Evolutionary conservation across 1,140 invertebrate genomes (phyloP).

Genomic region (Venturia canescens): DNA sequence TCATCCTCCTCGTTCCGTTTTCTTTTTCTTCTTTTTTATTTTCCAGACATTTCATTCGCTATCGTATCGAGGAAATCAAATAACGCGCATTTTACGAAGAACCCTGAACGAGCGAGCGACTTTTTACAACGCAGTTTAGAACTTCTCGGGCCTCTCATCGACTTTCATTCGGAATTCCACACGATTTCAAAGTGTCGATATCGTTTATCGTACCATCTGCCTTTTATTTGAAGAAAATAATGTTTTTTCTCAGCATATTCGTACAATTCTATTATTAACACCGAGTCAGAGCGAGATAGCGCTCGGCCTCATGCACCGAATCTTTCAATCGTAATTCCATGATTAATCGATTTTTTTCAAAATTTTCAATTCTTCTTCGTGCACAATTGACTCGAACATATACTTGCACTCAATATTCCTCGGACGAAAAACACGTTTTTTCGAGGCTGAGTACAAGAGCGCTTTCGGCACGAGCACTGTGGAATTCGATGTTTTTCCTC

Average conservation of each 20-base stretch:
- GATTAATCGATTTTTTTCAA: no score
- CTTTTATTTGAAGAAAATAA: neutral
- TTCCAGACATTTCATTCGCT: neutral
- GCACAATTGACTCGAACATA: no score
- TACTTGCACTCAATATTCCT: no score
- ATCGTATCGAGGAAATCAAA: neutral
- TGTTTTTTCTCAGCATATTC: neutral
- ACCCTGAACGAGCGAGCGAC: neutral
- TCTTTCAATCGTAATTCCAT: no score
- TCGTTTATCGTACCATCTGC: neutral
- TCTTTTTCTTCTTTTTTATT: neutral
- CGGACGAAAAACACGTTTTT: no score
- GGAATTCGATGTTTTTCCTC: no score
- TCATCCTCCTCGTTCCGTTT: neutral
- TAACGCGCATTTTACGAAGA: conserved; percentile 1
- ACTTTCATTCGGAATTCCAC: neutral
- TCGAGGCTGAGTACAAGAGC: no score
- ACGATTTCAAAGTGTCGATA: neutral
- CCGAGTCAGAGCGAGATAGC: no score
- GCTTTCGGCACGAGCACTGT: no score
- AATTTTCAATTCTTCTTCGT: no score
- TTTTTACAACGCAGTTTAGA: neutral
- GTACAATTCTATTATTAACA: neutral
- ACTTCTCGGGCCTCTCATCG: neutral
- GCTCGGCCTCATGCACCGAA: no score